These are phyloP conservation scores for Asteroscopus sphinx DNA, from an alignment of 2,888 invertebrate species.

Conservation along the genomic window DNA sequence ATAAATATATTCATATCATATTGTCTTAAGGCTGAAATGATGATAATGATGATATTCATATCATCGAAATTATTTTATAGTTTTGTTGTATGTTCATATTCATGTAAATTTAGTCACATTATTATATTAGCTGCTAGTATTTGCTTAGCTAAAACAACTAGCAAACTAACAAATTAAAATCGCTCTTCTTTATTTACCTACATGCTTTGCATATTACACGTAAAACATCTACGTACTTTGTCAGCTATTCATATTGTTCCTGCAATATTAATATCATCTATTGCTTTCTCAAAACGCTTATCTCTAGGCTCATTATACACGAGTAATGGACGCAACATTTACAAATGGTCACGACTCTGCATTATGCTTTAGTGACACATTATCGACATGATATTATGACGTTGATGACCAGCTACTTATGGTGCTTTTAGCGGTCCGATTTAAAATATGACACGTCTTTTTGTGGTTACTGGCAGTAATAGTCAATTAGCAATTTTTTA, in stretches of 20 bases:
- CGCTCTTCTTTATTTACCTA: conserved; percentile 28
- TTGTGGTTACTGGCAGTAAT: conserved; percentile 54
- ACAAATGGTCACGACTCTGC: conserved; percentile 74
- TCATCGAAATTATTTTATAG: too few relatives aligned
- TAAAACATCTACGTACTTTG: conserved; percentile 28
- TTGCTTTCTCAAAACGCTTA: conserved; percentile 64
- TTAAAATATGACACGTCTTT: conserved; percentile 60
- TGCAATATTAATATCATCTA: conserved; percentile 58
- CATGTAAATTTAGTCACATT: neutral
- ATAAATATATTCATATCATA: too few relatives aligned
- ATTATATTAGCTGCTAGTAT: neutral
- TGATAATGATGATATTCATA: too few relatives aligned
- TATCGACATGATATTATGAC: conserved; percentile 65
- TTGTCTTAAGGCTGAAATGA: too few relatives aligned
- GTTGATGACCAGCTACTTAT: conserved; percentile 61
- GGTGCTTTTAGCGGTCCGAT: conserved; percentile 57
- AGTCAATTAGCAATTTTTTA: conserved; percentile 59
- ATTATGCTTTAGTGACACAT: conserved; percentile 63
- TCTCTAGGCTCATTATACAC: conserved; percentile 66
- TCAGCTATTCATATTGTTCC: conserved; percentile 42
- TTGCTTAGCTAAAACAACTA: conserved; percentile 30
- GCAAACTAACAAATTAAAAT: conserved; percentile 27
- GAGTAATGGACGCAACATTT: conserved; percentile 74
- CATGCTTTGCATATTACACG: conserved; percentile 36
- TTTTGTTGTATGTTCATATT: too few relatives aligned